Percentiles rank a stretch among this genome's conserved stretches.
Conservation (phyloP, 2,888 invertebrate species). For the Zaprionus lineosus region DNA sequence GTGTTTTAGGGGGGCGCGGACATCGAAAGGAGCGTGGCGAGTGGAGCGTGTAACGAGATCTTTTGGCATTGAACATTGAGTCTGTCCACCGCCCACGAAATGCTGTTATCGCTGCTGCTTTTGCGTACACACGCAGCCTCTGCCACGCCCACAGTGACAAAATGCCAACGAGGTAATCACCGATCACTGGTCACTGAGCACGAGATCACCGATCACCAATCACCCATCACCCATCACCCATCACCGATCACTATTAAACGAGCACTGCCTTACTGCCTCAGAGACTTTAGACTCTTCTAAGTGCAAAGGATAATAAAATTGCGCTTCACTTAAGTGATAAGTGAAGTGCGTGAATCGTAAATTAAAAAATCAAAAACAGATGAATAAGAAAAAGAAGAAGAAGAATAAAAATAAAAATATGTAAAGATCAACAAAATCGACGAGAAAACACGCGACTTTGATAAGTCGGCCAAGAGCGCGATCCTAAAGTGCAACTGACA, state of each 20-base stretch:
- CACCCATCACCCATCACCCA: no score
- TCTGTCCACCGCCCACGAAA: slow-evolving; percentile 5
- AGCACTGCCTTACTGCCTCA: no score
- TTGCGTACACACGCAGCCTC: slow-evolving; percentile 25
- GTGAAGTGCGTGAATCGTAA: slow-evolving; percentile 25
- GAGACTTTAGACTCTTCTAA: no score
- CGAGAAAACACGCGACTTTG: slow-evolving; percentile 2
- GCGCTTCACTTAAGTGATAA: slow-evolving; percentile 57
- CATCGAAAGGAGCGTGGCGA: slow-evolving; percentile 7
- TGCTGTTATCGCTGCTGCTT: not conserved
- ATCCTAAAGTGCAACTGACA: slow-evolving; percentile 44
- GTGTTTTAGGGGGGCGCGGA: slow-evolving; percentile 51
- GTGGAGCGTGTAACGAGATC: slow-evolving; percentile 25
- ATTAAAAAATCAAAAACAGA: slow-evolving; percentile 8
- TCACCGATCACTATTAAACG: no score
- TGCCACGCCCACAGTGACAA: slow-evolving; percentile 50
- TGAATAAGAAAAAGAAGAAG: not conserved
- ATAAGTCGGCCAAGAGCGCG: slow-evolving; percentile 69
- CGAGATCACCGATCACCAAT: not conserved
- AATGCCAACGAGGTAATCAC: slow-evolving; percentile 61
- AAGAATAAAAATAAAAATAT: slow-evolving; percentile 1
- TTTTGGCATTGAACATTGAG: slow-evolving; percentile 58
- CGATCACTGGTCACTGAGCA: slow-evolving; percentile 5
- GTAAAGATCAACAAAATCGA: slow-evolving; percentile 3
- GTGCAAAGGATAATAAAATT: slow-evolving; percentile 54